phyloP scores from a whole-genome alignment of 2,888 invertebrate genomes.

The Stenoptilia bipunctidactyla region DNA sequence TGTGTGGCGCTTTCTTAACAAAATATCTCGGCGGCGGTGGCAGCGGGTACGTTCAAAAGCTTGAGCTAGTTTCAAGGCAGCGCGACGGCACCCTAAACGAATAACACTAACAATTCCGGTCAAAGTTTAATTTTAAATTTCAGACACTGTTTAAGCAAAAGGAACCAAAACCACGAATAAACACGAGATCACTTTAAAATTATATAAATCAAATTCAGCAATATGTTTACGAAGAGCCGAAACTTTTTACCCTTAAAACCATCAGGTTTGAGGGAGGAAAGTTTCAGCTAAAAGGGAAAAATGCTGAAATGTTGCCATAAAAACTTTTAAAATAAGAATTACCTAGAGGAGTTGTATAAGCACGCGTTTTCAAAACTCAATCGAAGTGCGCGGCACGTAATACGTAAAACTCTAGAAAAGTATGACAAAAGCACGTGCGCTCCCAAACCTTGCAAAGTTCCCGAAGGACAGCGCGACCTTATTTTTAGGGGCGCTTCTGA shows the following conservation, averaged over 20 bases:
- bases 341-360: constrained; percentile 37
- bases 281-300: constrained; percentile 4
- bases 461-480: constrained; percentile 58
- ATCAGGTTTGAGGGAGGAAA: constrained; percentile 4
- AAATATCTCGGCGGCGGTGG: constrained; percentile 18
- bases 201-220: too few species aligned
- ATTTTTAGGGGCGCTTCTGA: constrained; percentile 60
- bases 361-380: constrained; percentile 48
- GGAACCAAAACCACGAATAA: neutral
- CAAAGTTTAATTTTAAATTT: too few species aligned
- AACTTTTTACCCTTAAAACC: constrained; percentile 5
- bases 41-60: constrained; percentile 30
- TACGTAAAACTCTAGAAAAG: constrained; percentile 60
- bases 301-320: constrained; percentile 26
- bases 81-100: too few species aligned
- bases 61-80: constrained; percentile 25
- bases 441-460: constrained; percentile 57
- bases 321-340: constrained; percentile 45
- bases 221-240: neutral
- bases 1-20: too few species aligned
- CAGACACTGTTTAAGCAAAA: too few species aligned
- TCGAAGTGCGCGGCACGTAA: constrained; percentile 60
- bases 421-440: constrained; percentile 65
- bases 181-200: too few species aligned
- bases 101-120: too few species aligned